Percentiles rank a stretch among this genome's conserved stretches.
Evolutionary conservation across 1,140 invertebrate genomes (phyloP).

Genomic region (Drosophila rufa): DNA sequence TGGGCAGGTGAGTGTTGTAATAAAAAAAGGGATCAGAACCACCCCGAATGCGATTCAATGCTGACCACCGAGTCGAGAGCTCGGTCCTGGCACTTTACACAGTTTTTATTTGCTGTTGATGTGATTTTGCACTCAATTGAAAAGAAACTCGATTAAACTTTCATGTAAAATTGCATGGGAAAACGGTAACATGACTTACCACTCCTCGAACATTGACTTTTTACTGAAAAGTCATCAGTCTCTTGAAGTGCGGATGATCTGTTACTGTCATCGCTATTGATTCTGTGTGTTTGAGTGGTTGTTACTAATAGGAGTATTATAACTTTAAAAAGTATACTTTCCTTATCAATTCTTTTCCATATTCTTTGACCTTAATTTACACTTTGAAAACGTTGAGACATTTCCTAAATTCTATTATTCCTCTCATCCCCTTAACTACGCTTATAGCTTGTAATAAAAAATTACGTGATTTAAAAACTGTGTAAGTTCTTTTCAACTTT

Average conservation of each 20-base stretch:
- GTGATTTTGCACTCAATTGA: conserved; percentile 83
- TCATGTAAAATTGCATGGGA: conserved; percentile 69
- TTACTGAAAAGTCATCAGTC: conserved; percentile 20
- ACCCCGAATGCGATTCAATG: conserved; percentile 31
- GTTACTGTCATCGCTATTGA: conserved; percentile 23
- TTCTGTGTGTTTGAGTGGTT: background rate
- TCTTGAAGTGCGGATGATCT: conserved; percentile 36
- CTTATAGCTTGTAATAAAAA: background rate
- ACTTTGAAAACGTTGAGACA: too few relatives aligned
- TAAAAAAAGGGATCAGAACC: conserved; percentile 36
- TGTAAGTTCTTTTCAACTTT: conserved; percentile 18
- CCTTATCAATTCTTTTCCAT: too few relatives aligned
- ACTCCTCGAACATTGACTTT: conserved; percentile 39
- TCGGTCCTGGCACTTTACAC: conserved; percentile 57
- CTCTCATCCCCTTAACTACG: background rate
- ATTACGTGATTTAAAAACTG: conserved; percentile 11
- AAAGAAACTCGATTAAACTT: conserved; percentile 79
- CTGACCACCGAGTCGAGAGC: conserved; percentile 35
- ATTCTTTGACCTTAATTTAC: too few relatives aligned
- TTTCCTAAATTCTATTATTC: background rate
- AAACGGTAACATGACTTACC: conserved; percentile 61
- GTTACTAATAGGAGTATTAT: background rate
- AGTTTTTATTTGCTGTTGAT: conserved; percentile 65
- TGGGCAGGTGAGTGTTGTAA: conserved; percentile 16
- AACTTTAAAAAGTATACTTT: background rate